Conservation (phyloP, 23 tunicate species). For the Trididemnum clinides region DNA sequence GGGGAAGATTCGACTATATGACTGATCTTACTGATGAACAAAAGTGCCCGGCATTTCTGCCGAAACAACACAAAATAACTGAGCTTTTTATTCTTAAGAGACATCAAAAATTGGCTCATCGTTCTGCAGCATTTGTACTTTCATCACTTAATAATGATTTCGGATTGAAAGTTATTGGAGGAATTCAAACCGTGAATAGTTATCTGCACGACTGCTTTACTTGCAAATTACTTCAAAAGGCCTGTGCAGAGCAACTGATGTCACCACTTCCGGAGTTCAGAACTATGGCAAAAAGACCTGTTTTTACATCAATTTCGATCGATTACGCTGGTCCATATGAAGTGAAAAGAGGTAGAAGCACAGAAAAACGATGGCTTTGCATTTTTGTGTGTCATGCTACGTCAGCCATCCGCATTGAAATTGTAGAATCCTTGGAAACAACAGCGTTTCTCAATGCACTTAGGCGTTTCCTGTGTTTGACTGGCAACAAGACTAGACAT, state of each 20-base stretch:
- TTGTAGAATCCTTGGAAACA: neutral
- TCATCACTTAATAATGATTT: neutral
- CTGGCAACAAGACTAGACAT: neutral
- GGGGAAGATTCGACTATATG: neutral
- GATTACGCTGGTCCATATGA: conserved; percentile 12
- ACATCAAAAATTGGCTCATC: neutral
- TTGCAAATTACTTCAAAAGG: neutral
- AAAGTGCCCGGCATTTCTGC: neutral
- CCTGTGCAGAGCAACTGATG: conserved; percentile 3
- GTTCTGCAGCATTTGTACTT: neutral
- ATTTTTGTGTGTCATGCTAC: neutral
- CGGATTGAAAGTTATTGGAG: neutral
- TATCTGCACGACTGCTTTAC: neutral
- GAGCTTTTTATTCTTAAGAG: neutral
- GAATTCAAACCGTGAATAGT: neutral
- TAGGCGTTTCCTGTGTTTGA: neutral
- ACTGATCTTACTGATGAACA: neutral
- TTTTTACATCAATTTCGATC: neutral
- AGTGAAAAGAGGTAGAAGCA: conserved; percentile 1
- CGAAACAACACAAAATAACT: neutral
- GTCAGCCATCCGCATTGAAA: neutral
- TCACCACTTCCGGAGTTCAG: conserved; percentile 1
- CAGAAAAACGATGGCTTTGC: neutral
- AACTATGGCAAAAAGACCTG: neutral
- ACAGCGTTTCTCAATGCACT: neutral